phyloP scores from a whole-genome alignment of 2,797 vertebrate genomes.

The Anguilla obscura region DNA sequence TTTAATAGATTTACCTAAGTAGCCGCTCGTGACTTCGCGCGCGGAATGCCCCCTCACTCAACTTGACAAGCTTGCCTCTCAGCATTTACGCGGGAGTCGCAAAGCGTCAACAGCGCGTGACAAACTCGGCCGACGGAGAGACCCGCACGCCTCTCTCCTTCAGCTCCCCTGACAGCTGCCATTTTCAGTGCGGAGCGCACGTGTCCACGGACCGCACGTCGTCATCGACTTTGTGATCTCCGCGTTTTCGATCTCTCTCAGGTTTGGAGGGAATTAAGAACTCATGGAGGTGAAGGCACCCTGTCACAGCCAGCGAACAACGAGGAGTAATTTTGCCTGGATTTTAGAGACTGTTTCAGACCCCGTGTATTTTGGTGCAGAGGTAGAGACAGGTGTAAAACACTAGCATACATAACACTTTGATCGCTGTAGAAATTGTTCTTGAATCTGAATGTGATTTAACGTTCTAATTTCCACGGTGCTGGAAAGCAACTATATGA shows the following conservation, averaged over 20 bases:
- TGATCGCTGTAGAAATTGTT: background rate
- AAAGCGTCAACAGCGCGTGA: conserved; percentile 68
- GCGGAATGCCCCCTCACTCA: conserved; percentile 69
- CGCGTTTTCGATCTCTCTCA: conserved; percentile 45
- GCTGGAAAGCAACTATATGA: background rate
- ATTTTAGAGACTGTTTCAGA: conserved; percentile 11
- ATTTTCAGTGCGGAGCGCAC: conserved; percentile 61
- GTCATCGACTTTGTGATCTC: conserved; percentile 54
- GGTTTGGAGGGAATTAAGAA: conserved; percentile 36
- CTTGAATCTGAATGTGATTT: background rate
- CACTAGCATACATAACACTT: background rate
- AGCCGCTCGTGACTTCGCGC: conserved; percentile 65
- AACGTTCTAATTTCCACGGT: too few relatives aligned
- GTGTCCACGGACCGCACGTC: conserved; percentile 53
- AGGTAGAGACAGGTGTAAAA: background rate
- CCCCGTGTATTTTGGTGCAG: background rate
- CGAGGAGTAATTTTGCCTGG: background rate
- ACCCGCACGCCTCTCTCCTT: conserved; percentile 51
- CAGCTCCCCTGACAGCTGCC: conserved; percentile 77
- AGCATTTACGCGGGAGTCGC: conserved; percentile 63
- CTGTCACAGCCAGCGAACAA: conserved; percentile 56
- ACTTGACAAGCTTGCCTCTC: conserved; percentile 72
- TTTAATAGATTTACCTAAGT: conserved; percentile 69
- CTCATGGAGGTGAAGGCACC: conserved; percentile 39
- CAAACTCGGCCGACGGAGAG: conserved; percentile 65